These are phyloP conservation scores for Hozukius guyotensis DNA, from an alignment of 2,797 vertebrate species.

Conservation along the genomic window DNA sequence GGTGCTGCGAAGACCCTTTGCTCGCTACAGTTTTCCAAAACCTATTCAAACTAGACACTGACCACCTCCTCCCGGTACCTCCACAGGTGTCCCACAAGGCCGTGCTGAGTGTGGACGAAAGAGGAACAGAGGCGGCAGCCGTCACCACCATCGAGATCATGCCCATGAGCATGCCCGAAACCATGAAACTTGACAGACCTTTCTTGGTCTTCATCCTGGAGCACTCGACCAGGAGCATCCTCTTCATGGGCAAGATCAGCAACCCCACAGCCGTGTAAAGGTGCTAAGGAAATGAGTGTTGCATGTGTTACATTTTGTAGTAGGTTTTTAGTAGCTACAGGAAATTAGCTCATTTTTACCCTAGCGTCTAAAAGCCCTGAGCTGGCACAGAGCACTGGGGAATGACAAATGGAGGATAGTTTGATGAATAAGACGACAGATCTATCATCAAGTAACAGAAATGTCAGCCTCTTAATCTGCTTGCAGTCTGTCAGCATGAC, in stretches of 20 bases:
- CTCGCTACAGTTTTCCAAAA: not conserved
- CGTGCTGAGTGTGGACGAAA: slow-evolving; percentile 89
- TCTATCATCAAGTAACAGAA: slow-evolving; percentile 19
- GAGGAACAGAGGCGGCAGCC: slow-evolving; percentile 87
- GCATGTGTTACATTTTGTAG: not conserved
- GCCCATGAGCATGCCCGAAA: slow-evolving; percentile 84
- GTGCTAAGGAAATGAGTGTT: not conserved
- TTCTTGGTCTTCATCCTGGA: slow-evolving; percentile 91
- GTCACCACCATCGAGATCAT: slow-evolving; percentile 82
- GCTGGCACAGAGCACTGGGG: slow-evolving; percentile 5
- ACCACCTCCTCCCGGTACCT: not conserved
- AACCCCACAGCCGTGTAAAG: slow-evolving; percentile 73
- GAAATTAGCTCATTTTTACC: slow-evolving; percentile 9
- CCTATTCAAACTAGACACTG: not conserved
- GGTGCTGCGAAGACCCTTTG: not conserved
- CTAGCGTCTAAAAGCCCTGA: not conserved
- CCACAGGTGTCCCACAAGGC: slow-evolving; percentile 89
- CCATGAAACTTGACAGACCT: slow-evolving; percentile 83
- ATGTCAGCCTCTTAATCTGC: slow-evolving; percentile 28
- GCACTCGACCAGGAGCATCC: slow-evolving; percentile 82
- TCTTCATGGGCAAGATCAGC: slow-evolving; percentile 86
- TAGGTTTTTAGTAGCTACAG: not conserved
- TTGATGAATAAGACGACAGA: slow-evolving; percentile 14
- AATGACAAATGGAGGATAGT: slow-evolving; percentile 12
- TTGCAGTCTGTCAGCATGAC: not conserved